These are phyloP conservation scores for Percina caprodes DNA, from an alignment of 2,113 vertebrate species.

Conservation along the genomic window DNA sequence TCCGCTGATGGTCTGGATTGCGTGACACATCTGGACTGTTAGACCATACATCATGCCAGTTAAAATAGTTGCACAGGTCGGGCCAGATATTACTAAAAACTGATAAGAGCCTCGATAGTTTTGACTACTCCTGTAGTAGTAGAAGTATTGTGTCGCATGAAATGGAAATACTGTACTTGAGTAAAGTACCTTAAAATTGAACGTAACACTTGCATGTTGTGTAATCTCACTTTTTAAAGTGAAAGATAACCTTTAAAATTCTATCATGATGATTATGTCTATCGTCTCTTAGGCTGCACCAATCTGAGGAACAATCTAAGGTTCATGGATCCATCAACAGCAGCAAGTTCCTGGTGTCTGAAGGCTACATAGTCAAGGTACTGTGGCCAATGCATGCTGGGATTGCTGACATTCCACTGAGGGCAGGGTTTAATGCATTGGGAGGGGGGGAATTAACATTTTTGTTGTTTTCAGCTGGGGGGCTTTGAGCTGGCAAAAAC, in stretches of 20 bases:
- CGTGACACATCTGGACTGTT: no score
- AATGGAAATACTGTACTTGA: no score
- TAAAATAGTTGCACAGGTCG: no score
- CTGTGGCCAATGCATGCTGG: conserved; percentile 21
- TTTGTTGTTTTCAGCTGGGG: conserved; percentile 81
- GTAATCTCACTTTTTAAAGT: background rate
- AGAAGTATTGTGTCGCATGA: no score
- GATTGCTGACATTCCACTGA: background rate
- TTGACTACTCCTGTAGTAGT: no score
- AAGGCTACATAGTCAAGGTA: conserved; percentile 90
- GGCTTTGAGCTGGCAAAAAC: conserved; percentile 90
- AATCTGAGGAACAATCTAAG: conserved; percentile 82
- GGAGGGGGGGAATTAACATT: background rate
- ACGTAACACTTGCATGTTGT: background rate
- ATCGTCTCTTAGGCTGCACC: conserved; percentile 84
- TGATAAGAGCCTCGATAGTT: no score
- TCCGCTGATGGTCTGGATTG: no score
- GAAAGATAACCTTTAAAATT: background rate
- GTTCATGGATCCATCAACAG: conserved; percentile 89
- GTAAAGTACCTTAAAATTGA: background rate
- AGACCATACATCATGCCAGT: no score
- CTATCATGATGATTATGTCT: background rate
- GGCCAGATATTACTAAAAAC: no score
- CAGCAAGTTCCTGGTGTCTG: conserved; percentile 88
- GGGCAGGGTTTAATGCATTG: background rate